A percentile compares a stretch with the other conserved stretches of the same genome.
Conservation (phyloP, 2,797 vertebrate species). For the Clarias fuscus region DNA sequence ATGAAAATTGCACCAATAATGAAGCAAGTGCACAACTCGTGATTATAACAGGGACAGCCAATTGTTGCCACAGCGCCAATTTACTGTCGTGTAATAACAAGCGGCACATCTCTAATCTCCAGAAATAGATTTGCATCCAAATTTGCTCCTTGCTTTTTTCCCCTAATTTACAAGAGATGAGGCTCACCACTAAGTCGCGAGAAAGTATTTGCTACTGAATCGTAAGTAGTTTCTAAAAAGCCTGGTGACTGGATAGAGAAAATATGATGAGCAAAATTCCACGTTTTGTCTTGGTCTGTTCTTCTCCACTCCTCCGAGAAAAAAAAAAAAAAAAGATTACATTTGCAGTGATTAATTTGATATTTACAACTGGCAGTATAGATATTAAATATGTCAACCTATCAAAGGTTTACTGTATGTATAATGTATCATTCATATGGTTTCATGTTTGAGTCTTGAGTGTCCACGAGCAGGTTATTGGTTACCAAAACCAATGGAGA, state of each 20-base stretch:
- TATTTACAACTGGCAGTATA: not conserved
- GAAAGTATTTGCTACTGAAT: not conserved
- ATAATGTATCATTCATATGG: not conserved
- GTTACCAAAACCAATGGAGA: not conserved
- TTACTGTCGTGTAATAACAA: conserved; percentile 34
- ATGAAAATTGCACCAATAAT: conserved; percentile 39
- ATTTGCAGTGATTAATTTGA: not conserved
- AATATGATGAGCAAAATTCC: conserved; percentile 28
- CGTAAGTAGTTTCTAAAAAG: not conserved
- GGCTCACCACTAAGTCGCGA: conserved; percentile 18
- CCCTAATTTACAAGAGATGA: conserved; percentile 12
- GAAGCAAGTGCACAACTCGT: conserved; percentile 32
- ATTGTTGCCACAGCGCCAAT: conserved; percentile 44
- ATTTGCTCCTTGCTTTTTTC: not conserved
- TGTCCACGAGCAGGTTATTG: too few relatives aligned
- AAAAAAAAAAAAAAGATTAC: not conserved
- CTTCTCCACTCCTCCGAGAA: too few relatives aligned
- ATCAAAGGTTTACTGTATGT: not conserved
- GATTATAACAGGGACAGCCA: conserved; percentile 44
- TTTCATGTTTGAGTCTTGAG: not conserved
- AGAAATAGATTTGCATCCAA: conserved; percentile 31
- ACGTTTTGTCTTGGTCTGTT: conserved; percentile 3
- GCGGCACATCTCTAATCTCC: conserved; percentile 34
- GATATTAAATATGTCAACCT: too few relatives aligned
- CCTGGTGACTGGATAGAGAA: not conserved